A percentile compares a stretch with the other conserved stretches of the same genome.
phyloP scores from a whole-genome alignment of 2,113 vertebrate genomes.

The Brevimyrus niger region DNA sequence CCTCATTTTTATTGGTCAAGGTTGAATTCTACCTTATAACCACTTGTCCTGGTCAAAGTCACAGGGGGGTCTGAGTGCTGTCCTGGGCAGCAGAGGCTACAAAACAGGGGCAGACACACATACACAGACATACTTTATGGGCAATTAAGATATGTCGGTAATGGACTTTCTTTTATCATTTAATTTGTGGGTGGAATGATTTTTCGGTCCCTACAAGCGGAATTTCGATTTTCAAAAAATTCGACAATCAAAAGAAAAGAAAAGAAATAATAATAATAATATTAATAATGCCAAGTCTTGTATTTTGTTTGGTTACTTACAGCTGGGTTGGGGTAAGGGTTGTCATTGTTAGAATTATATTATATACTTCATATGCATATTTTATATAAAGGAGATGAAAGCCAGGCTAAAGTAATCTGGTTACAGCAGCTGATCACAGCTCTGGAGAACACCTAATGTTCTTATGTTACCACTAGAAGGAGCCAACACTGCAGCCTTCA shows the following conservation, averaged over 20 bases:
- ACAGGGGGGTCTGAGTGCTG: not conserved
- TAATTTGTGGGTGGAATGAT: not conserved
- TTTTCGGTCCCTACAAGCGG: not conserved
- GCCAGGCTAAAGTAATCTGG: not conserved
- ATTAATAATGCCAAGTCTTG: not conserved
- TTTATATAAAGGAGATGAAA: not conserved
- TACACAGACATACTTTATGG: not conserved
- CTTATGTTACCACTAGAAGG: not conserved
- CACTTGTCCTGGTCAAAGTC: not conserved
- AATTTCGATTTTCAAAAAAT: not conserved
- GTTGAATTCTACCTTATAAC: no score
- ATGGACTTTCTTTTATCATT: not conserved
- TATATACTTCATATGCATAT: no score
- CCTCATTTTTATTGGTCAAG: no score
- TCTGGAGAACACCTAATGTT: not conserved
- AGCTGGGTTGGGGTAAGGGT: not conserved
- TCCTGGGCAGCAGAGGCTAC: not conserved
- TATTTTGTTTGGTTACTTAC: not conserved
- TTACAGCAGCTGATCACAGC: not conserved
- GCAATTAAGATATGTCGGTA: not conserved
- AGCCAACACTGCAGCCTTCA: not conserved
- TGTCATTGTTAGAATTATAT: not conserved
- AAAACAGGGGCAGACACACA: not conserved
- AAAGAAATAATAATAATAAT: no score
- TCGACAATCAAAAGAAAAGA: not conserved